Evolutionary conservation across 2,797 vertebrate species (phyloP).

Genomic region (Myotis planiceps): DNA sequence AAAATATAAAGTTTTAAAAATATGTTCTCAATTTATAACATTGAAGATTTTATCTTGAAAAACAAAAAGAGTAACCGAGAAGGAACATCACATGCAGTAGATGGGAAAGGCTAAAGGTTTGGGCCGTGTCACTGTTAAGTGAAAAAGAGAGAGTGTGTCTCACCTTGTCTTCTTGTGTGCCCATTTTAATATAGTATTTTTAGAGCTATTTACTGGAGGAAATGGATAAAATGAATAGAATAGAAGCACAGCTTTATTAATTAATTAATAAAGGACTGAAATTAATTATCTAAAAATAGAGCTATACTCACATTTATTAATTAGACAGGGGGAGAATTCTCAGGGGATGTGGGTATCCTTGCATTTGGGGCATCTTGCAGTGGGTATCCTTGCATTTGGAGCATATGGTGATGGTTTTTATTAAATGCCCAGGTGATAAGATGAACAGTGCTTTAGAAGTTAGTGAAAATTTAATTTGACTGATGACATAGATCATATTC

Average conservation of each 20-base stretch:
- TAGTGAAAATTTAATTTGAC: constrained; percentile 37
- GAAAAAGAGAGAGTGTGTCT: not conserved
- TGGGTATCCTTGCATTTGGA: not conserved
- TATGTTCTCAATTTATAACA: not conserved
- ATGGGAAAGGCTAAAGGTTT: not conserved
- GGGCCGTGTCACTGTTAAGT: not conserved
- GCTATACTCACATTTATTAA: not conserved
- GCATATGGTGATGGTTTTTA: not conserved
- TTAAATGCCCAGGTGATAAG: constrained; percentile 49
- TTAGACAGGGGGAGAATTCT: not conserved
- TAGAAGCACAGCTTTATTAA: not conserved
- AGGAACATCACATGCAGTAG: not conserved
- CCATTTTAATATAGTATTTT: not conserved
- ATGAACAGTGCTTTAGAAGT: not conserved
- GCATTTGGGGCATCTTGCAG: not conserved
- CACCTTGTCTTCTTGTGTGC: not conserved
- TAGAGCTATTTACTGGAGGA: not conserved
- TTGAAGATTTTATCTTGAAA: not conserved
- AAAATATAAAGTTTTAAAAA: constrained; percentile 4
- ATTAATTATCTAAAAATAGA: not conserved
- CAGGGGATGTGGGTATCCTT: not conserved
- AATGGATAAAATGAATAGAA: not conserved
- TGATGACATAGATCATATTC: not conserved
- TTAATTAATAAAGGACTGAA: not conserved
- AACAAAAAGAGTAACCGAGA: not conserved